Base-by-base conservation (phyloP, 2,797 vertebrate genomes). In the Dipus sagitta region DNA sequence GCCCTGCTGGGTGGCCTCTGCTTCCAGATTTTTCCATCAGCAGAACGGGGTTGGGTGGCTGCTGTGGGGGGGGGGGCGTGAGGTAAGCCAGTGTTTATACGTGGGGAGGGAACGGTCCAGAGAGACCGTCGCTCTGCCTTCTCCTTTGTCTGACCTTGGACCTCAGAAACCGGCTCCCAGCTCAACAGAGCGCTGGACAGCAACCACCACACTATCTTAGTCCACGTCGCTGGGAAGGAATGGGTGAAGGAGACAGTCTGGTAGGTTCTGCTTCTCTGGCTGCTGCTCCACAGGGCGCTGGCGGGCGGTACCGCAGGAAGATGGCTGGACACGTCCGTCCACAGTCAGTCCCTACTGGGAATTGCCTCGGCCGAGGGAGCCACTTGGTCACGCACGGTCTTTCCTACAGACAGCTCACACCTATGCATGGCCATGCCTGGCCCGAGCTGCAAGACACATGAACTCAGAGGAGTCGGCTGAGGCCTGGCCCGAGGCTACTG, bases 261-360 rank as follows among this genome's bases (percentile, higher is more conserved):
- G 58, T 8, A 52, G 28, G 65, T 3, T 47, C 2, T 4, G 80
- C 21, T 13, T 47, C 65, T 7, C 0, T 4, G 21, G 24, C 76
- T 15, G 5, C n/a, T 32, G 30, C 2, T 0, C 1, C n/a, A 2
- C 28, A 0, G n/a, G 0, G 6, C 30, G 26, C 65, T 1, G 28
- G 1, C 9, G 11, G 47, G 47, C 1, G 24, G n/a, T n/a, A 6
- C 47, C 24, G 21, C 47, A 21, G 34, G 72, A 8, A 6, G 4
- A 17, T 23, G 54, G 1, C 8, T 4, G 12, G 65, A 26, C 64
- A 24, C 64, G 4, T 23, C 65, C 9, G 47, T 68, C 3, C 0
- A 38, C 26, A 20, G 21, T 38, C 58, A 4, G 32, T 2, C 30
- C 74, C 26, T n/a, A 4, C 24, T 2, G 52, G n/a, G 54, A 28